Base-by-base conservation (phyloP, 2,888 invertebrate genomes). In the Esperia sulphurella region DNA sequence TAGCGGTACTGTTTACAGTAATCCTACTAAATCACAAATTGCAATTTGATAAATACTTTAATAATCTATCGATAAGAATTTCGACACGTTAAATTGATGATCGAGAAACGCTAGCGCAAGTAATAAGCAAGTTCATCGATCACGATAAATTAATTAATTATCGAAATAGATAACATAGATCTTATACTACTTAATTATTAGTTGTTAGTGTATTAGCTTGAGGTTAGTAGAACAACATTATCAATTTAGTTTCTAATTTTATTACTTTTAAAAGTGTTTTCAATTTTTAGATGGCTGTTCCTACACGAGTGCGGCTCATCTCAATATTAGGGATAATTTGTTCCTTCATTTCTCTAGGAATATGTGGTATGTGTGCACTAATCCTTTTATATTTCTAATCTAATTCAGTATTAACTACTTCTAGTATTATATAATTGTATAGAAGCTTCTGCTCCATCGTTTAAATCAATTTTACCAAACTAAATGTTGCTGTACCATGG, bases 311-410 rank as follows among this genome's bases (percentile, higher is more conserved):
- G 33, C 13, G 31, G 21, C 35, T 31, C 9, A 5, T 43, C 33
- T 14, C 43, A 35, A 5, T 43, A 33, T 14, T 43, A 2, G 35
- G 14, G 10, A 14, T 33, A 30, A 14, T 43, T 14, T 43, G n/a
- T 43, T n/a, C n/a, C 9, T 64, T 46, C 12, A 21, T 51, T 28
- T 43, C 53, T 33, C 46, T 51, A 13, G 63, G 53, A 14, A 54
- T 52, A 29, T 57, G 62, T 47, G 69, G 72, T 72, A 59, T 61
- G 69, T 63, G 5, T 6, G 1, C 4, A 14, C 14, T 14, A 21
- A 21, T 21, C 21, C 5, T 21, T 21, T 21, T 21, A 3, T 21
- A 21, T 21, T 21, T 3, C 21, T 21, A 2, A 21, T 21, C n/a
- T n/a, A n/a, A n/a, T n/a, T n/a, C n/a, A n/a, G n/a, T n/a, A n/a